These are phyloP conservation scores for Xenopus tropicalis DNA, from an alignment of 2,113 vertebrate species.

Conservation along the genomic window DNA sequence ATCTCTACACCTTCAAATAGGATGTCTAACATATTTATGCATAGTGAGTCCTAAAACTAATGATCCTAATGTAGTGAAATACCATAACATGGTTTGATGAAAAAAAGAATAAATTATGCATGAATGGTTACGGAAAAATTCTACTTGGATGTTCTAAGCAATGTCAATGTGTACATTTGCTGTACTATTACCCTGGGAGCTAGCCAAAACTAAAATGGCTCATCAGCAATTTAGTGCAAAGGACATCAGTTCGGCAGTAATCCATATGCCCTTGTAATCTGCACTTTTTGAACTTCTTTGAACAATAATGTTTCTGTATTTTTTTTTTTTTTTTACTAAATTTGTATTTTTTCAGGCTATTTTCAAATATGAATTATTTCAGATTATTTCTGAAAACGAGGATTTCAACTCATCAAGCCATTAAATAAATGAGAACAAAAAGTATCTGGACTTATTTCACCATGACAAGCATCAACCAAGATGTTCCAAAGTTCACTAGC, in stretches of 20 bases:
- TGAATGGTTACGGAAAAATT: slow-evolving; percentile 1
- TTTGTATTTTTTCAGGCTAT: too few species aligned
- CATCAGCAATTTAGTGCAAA: slow-evolving; percentile 28
- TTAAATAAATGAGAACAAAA: too few species aligned
- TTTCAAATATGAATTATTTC: too few species aligned
- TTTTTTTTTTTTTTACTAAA: too few species aligned
- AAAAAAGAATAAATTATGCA: slow-evolving; percentile 21
- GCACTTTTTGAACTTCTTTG: neutral
- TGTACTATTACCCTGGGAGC: slow-evolving; percentile 24
- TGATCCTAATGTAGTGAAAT: neutral
- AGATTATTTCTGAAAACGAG: too few species aligned
- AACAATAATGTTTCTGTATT: neutral
- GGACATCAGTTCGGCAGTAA: slow-evolving; percentile 38
- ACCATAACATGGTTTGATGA: neutral
- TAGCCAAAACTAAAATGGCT: slow-evolving; percentile 37
- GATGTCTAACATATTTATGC: too few species aligned
- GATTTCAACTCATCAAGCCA: too few species aligned
- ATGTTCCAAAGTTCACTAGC: too few species aligned
- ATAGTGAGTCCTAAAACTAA: too few species aligned
- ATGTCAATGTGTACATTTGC: slow-evolving; percentile 34
- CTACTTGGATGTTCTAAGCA: slow-evolving; percentile 19
- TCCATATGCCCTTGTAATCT: slow-evolving; percentile 36
- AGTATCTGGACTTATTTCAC: too few species aligned
- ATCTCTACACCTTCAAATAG: too few species aligned
- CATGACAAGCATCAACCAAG: too few species aligned